Conservation (phyloP, 2,797 vertebrate species). For the Morelia viridis region DNA sequence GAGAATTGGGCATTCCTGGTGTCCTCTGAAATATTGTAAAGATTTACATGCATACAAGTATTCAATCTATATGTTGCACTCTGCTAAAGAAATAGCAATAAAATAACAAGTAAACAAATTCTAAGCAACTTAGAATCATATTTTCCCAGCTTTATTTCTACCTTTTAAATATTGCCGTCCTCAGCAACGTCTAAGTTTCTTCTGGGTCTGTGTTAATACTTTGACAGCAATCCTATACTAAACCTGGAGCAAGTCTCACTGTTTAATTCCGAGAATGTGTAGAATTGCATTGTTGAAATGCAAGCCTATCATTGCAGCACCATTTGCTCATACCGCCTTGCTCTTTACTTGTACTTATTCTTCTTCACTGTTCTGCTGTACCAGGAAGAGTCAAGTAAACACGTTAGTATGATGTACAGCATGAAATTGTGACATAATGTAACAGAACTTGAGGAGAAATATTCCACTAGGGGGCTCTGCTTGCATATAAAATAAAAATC, state of each 20-base stretch:
- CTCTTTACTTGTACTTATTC: not conserved
- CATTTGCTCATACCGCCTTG: not conserved
- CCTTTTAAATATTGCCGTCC: not conserved
- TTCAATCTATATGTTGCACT: not conserved
- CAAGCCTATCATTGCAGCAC: too few species aligned
- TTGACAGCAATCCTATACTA: not conserved
- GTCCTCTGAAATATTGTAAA: not conserved
- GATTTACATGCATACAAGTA: too few species aligned
- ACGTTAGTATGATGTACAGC: not conserved
- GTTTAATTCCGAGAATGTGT: not conserved
- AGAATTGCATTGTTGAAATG: not conserved
- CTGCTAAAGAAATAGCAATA: not conserved
- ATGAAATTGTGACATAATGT: not conserved
- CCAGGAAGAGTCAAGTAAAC: not conserved
- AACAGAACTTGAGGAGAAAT: not conserved
- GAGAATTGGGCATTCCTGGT: not conserved
- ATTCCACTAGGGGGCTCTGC: slow-evolving; percentile 74
- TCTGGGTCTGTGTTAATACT: not conserved
- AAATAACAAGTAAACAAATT: not conserved
- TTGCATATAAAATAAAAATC: slow-evolving; percentile 49
- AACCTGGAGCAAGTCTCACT: not conserved
- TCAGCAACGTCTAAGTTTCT: not conserved
- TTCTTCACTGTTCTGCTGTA: not conserved
- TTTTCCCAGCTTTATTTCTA: not conserved
- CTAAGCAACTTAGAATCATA: not conserved